Evolutionary conservation across 1,140 invertebrate genomes (phyloP).

Genomic region (Ladona fulva): DNA sequence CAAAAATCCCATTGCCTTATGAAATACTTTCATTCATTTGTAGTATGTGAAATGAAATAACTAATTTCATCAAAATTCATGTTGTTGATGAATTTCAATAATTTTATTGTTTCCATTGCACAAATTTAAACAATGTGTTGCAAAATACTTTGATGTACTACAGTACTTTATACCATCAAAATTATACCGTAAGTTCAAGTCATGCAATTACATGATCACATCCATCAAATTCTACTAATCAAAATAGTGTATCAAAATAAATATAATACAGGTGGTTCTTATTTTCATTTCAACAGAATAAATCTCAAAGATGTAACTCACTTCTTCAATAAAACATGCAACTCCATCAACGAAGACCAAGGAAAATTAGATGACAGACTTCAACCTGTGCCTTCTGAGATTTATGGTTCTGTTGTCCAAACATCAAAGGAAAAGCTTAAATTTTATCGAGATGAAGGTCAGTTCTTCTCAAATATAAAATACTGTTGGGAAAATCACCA

Average conservation of each 20-base stretch:
- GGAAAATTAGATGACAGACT: constrained; percentile 68
- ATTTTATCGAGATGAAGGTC: constrained; percentile 55
- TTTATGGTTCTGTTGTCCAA: constrained; percentile 57
- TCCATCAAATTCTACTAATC: background rate
- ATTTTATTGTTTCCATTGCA: no score
- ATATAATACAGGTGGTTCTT: background rate
- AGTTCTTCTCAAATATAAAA: background rate
- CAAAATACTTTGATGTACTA: no score
- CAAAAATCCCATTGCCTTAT: no score
- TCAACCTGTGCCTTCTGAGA: constrained; percentile 67
- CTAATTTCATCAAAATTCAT: no score
- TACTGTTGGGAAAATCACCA: background rate
- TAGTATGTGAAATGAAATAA: no score
- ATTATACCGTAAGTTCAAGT: background rate
- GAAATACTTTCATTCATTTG: no score
- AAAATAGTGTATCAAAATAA: background rate
- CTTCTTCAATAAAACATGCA: constrained; percentile 55
- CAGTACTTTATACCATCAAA: no score
- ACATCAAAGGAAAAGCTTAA: constrained; percentile 49
- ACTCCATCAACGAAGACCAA: constrained; percentile 46
- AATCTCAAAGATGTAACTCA: constrained; percentile 56
- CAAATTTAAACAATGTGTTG: no score
- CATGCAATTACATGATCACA: background rate
- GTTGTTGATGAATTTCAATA: no score
- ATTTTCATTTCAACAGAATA: constrained; percentile 28